phyloP scores from a whole-genome alignment of 1,140 invertebrate genomes.

The Pemphigus obesinymphae region DNA sequence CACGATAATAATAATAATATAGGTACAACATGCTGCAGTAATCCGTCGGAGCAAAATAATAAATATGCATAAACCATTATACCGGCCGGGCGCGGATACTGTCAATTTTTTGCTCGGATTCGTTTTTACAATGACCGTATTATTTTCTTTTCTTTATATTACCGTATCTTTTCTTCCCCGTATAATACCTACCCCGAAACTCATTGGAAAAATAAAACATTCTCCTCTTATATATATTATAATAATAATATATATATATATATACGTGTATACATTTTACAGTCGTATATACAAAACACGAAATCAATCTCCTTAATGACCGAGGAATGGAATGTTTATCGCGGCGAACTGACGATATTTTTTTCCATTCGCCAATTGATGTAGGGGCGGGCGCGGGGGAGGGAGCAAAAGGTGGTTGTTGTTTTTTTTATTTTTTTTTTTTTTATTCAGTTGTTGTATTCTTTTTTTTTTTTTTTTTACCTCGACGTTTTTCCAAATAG shows the following conservation, averaged over 20 bases:
- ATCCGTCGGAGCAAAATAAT: neutral
- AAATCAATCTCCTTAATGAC: slow-evolving; percentile 40
- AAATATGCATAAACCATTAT: slow-evolving; percentile 26
- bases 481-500: slow-evolving; percentile 23
- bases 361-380: neutral
- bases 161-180: no score
- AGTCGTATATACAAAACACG: neutral
- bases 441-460: neutral
- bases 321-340: neutral
- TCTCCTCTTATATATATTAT: neutral
- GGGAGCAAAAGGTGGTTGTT: no score
- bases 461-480: neutral
- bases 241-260: no score
- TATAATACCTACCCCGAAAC: no score
- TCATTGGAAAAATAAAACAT: neutral
- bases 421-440: neutral
- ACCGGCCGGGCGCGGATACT: neutral
- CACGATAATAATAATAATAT: no score
- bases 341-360: neutral
- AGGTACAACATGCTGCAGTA: no score
- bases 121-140: slow-evolving; percentile 13
- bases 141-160: neutral
- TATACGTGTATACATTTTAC: neutral
- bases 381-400: no score
- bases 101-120: slow-evolving; percentile 27